Evolutionary conservation across 2,888 invertebrate genomes (phyloP), one percentile per base, ranked within the genome.

Genomic region (Phortica okadai): DNA sequence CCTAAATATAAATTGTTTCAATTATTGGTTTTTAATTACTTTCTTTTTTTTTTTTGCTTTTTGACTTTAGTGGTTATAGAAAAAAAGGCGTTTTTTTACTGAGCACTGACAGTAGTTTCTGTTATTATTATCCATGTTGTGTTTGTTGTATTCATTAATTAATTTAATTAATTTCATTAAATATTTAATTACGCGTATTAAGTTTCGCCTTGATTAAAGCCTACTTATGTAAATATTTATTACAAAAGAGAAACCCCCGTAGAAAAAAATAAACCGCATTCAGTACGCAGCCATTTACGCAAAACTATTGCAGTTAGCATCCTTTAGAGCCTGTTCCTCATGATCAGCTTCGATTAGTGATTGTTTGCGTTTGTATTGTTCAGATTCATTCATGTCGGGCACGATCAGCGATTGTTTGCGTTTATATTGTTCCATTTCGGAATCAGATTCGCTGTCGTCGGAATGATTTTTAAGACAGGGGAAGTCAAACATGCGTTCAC

Each of bases 401-500:
- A 87, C 85, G 72, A 88, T 87, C 5, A 90, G 81, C 41, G 90
- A 89, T 80, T 89, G 86, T 76, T 89, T 90, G n/a, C 90, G 86
- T 79, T 85, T 85, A 79, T 88, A 88, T 59, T 88, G 83, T 73
- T 90, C 89, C 82, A 88, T 74, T 80, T 89, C 90, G 1, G 90
- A 86, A 76, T 90, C 90, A 2, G 87, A 86, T 67, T 88, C 85
- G 67, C 84, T 81, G 59, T 82, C 79, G 25, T 88, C 85, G 59
- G 83, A 79, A 54, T 82, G 82, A 67, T 82, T 86, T 16, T 90
- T 83, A 16, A 90, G 79, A 66, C 91, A 91, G 6, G 91, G 91
- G 86, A 94, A 93, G 76, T 93, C 93, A 80, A 93, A 92, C 81
- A 93, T 87, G 58, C 90, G 88, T 86, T 94, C 93, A 59, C 92